Conservation (phyloP, 2,113 vertebrate genomes). For the Leucopsar rothschildi region DNA sequence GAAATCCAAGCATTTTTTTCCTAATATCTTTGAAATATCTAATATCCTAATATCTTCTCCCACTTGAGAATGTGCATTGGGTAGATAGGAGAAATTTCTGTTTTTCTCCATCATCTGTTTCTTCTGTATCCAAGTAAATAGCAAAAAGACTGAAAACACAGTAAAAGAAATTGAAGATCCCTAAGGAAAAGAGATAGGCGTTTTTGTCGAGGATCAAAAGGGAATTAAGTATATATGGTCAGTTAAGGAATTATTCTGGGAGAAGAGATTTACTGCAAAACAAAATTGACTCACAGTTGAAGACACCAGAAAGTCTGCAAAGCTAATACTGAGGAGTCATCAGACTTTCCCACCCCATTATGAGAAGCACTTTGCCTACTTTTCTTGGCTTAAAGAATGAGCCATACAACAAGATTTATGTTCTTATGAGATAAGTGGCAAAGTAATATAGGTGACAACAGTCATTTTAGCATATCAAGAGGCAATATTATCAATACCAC, state of each 20-base stretch:
- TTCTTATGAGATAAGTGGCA: not conserved
- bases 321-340: not conserved
- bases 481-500: not conserved
- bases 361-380: not conserved
- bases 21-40: not conserved
- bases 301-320: not conserved
- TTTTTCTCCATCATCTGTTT: not conserved
- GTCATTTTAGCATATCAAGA: not conserved
- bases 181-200: not conserved
- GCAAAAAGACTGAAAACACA: not conserved
- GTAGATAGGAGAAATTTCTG: not conserved
- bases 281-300: not conserved
- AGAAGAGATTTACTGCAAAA: not conserved
- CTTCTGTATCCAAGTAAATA: not conserved
- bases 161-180: not conserved
- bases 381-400: not conserved
- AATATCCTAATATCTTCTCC: not conserved
- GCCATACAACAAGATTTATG: not conserved
- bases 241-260: not conserved
- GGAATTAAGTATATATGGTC: not conserved
- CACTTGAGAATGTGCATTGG: not conserved
- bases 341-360: not conserved
- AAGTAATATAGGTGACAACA: not conserved
- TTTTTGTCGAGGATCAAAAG: not conserved
- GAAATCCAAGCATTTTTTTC: not conserved